These are phyloP conservation scores for Syrista parreyssii DNA, from an alignment of 2,888 invertebrate species.

Conservation along the genomic window DNA sequence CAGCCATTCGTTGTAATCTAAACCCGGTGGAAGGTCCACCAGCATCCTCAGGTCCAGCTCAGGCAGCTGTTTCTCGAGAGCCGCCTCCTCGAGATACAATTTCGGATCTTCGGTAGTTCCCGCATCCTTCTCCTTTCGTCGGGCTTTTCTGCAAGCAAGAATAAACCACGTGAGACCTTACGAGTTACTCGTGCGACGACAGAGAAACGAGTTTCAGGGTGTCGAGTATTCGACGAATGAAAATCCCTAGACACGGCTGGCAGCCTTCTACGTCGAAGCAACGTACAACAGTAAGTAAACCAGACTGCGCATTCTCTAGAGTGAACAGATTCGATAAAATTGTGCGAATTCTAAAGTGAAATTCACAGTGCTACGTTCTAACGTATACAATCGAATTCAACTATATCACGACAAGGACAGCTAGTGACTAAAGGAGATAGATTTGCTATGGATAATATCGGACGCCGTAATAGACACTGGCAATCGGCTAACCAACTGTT, in stretches of 20 bases:
- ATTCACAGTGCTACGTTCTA: neutral
- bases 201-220: neutral
- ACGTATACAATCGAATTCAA: neutral
- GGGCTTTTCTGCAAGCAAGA: slow-evolving; percentile 84
- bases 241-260: neutral
- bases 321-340: neutral
- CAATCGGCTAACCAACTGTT: neutral
- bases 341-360: neutral
- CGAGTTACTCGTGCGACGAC: neutral
- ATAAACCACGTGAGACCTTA: neutral
- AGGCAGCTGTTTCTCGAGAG: slow-evolving; percentile 92
- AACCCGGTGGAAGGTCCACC: slow-evolving; percentile 93
- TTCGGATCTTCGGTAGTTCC: slow-evolving; percentile 86
- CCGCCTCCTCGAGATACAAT: slow-evolving; percentile 94
- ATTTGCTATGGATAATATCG: neutral
- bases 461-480: neutral
- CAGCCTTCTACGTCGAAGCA: neutral
- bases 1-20: slow-evolving; percentile 99
- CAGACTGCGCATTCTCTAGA: neutral
- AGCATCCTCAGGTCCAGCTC: slow-evolving; percentile 94
- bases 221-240: neutral
- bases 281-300: neutral
- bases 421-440: neutral
- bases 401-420: neutral
- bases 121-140: slow-evolving; percentile 93